A percentile compares a stretch with the other conserved stretches of the same genome.
Evolutionary conservation across 2,797 vertebrate genomes (phyloP).

Genomic region (Danio aesculapii): DNA sequence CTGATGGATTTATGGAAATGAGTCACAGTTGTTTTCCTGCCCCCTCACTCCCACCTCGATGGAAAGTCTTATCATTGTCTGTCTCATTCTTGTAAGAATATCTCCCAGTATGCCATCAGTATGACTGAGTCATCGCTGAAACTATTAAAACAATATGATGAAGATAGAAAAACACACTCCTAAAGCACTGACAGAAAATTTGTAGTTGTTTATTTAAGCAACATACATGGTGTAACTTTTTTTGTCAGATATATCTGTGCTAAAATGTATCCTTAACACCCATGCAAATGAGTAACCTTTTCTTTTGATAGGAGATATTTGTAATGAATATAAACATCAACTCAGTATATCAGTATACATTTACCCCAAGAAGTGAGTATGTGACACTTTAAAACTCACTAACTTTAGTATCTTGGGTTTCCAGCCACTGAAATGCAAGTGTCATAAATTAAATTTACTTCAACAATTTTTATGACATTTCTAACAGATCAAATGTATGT

Average conservation of each 20-base stretch:
- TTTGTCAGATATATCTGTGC: background rate
- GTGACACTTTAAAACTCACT: background rate
- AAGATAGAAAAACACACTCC: background rate
- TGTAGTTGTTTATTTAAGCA: constrained; percentile 3
- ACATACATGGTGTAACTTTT: background rate
- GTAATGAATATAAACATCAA: background rate
- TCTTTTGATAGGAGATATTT: too few species aligned
- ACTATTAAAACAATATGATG: background rate
- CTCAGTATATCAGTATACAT: background rate
- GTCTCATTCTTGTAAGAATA: constrained; percentile 3
- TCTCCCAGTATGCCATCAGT: constrained; percentile 9
- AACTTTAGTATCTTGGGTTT: background rate
- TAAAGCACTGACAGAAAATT: background rate
- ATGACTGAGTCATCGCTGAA: constrained; percentile 20
- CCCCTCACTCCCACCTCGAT: constrained; percentile 35
- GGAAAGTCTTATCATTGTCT: constrained; percentile 36
- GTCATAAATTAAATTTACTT: background rate
- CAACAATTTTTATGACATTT: background rate
- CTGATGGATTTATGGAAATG: constrained; percentile 39
- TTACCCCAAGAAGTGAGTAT: background rate
- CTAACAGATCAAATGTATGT: background rate
- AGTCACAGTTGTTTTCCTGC: constrained; percentile 38
- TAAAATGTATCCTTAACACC: background rate
- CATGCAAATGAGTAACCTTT: constrained; percentile 32
- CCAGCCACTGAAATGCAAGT: background rate